Base-by-base conservation (phyloP, 53 echinoderm and acorn worm genomes). In the Stichopus horrens region DNA sequence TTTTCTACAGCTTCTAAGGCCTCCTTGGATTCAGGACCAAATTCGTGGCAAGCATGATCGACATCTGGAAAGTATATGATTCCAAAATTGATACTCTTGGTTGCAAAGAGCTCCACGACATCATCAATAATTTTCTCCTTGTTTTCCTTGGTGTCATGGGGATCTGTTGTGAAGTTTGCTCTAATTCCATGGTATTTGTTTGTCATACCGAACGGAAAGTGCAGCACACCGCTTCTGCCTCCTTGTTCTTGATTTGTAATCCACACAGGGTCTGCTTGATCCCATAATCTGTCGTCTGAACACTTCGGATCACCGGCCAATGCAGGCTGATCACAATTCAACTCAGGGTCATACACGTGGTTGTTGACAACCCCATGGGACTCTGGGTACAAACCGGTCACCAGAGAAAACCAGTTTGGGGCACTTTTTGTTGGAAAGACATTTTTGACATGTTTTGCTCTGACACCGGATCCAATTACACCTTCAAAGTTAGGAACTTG, bases 281-380 rank as follows among this genome's bases (percentile, higher is more conserved):
- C 57, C 97, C 97, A 97, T 91, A 94, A 94, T 53, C 76, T 76
- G 0, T 92, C 88, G 18, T 92, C 55, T n/a, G 23, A 21, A 67
- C 37, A 23, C 5, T 66, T 9, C 18, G 63, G 65, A 16, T 92
- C 86, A 5, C 58, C 66, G 9, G 57, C 77, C 4, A 65, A 13
- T 55, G 95, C 71, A 7, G 21, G 1, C 65, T 86, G 86, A 5
- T 74, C 53, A 74, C 85, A 83, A 52, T 95, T 87, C 53, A 91
- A 59, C 11, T 59, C 80, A 9, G 95, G 94, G 86, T 97, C 94
- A 51, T 93, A 97, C 91, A 97, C 92, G 16, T 78, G 52, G 74
- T 97, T 97, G 53, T 65, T 94, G 93, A 95, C 92, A 7, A 97
- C 65, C 53, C 97, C 97, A 53, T 97, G 97, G 8, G 93, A 91